Evolutionary conservation across 2,797 vertebrate species (phyloP).

Genomic region (Platyrinchus mystaceus): DNA sequence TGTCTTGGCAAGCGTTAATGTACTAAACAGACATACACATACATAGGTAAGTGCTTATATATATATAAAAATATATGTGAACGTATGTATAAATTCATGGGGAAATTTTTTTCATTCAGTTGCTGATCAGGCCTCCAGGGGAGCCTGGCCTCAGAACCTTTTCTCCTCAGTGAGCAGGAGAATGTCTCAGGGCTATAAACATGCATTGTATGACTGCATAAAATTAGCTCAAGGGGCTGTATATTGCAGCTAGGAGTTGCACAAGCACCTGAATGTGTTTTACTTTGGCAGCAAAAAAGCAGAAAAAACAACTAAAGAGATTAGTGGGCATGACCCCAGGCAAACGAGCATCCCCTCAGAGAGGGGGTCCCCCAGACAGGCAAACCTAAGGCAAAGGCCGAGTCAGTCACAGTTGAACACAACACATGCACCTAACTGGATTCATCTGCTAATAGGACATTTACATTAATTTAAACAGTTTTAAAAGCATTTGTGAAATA

Average conservation of each 20-base stretch:
- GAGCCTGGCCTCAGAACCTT: background rate
- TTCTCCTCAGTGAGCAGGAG: conserved; percentile 36
- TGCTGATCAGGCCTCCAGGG: conserved; percentile 53
- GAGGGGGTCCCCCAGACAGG: background rate
- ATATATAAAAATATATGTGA: background rate
- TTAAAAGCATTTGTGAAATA: conserved; percentile 61
- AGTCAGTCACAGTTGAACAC: conserved; percentile 19
- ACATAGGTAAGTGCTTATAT: background rate
- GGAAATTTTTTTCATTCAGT: conserved; percentile 38
- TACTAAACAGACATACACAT: background rate
- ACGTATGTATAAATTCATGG: background rate
- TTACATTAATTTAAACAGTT: conserved; percentile 35
- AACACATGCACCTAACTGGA: background rate
- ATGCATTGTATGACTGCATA: background rate
- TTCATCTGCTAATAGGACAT: conserved; percentile 42
- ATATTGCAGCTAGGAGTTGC: background rate
- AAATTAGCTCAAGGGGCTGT: conserved; percentile 27
- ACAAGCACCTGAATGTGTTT: background rate
- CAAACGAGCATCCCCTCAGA: background rate
- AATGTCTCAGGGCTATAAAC: conserved; percentile 37
- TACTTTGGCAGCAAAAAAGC: background rate
- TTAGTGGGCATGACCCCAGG: background rate
- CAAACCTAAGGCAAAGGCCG: background rate
- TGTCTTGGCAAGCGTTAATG: conserved; percentile 61
- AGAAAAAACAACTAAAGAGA: background rate